Conservation (phyloP, 2,113 vertebrate species). For the Nestor notabilis region DNA sequence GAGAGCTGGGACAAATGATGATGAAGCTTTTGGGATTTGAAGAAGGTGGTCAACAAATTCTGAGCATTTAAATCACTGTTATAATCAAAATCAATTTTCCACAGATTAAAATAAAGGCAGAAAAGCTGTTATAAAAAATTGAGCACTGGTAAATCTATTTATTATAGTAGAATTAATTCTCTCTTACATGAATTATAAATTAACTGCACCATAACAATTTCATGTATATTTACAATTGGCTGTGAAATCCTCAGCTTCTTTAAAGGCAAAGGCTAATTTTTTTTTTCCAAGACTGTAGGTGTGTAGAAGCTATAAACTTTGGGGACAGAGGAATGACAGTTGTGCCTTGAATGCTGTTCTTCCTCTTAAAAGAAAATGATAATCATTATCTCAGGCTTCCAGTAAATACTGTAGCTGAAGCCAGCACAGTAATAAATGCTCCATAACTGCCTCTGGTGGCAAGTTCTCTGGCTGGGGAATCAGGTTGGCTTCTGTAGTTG, state of each 20-base stretch:
- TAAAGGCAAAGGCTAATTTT: neutral
- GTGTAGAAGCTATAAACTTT: neutral
- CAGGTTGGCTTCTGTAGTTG: slow-evolving; percentile 8
- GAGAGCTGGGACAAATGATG: neutral
- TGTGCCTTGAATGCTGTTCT: neutral
- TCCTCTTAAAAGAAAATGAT: neutral
- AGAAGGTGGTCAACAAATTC: neutral
- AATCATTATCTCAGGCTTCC: slow-evolving; percentile 29
- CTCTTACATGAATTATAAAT: neutral
- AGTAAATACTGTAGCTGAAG: slow-evolving; percentile 23
- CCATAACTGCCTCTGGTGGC: slow-evolving; percentile 41
- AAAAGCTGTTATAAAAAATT: neutral
- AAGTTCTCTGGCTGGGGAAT: slow-evolving; percentile 27
- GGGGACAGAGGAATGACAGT: neutral
- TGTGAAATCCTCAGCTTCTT: neutral
- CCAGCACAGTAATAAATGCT: slow-evolving; percentile 41
- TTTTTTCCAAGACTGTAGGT: neutral
- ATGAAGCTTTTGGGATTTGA: neutral
- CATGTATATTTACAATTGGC: neutral
- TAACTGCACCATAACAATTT: neutral
- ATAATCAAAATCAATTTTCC: neutral
- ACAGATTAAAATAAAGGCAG: neutral
- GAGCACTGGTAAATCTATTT: neutral
- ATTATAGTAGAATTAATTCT: neutral
- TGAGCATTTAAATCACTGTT: neutral